phyloP scores from a whole-genome alignment of 2,797 vertebrate species.

The Choloepus didactylus region DNA sequence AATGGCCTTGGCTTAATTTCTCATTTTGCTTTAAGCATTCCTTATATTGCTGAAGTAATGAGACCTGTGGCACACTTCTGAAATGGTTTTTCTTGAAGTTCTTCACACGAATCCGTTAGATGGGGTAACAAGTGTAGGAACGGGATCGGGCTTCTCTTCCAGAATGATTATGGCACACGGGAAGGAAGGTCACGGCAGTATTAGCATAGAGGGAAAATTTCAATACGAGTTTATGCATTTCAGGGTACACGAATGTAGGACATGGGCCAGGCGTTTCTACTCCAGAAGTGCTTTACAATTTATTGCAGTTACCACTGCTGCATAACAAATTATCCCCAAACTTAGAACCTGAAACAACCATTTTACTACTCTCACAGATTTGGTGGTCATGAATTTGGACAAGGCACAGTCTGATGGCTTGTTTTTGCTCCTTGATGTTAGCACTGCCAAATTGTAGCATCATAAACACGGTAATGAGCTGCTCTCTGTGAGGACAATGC shows the following conservation, averaged over 20 bases:
- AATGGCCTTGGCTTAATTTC: background rate
- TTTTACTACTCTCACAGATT: background rate
- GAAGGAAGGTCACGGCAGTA: background rate
- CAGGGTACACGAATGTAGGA: background rate
- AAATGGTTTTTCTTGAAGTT: background rate
- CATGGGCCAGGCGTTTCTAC: background rate
- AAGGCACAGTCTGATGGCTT: too few species aligned
- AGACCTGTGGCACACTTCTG: background rate
- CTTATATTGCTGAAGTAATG: background rate
- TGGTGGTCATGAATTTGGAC: background rate
- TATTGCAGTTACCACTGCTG: background rate
- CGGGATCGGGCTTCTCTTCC: background rate
- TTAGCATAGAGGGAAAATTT: background rate
- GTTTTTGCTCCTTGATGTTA: background rate
- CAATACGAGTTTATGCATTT: background rate
- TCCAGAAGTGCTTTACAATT: background rate
- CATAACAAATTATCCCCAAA: background rate
- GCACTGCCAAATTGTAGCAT: background rate
- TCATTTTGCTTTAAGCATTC: background rate
- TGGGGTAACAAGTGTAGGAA: background rate
- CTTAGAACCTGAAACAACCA: background rate
- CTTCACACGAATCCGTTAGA: background rate
- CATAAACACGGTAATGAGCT: conserved; percentile 42
- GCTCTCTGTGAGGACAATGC: background rate
- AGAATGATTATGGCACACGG: background rate